These are phyloP conservation scores for Lamellibrachia luymesi DNA, from an alignment of 1,140 invertebrate species.

Conservation along the genomic window DNA sequence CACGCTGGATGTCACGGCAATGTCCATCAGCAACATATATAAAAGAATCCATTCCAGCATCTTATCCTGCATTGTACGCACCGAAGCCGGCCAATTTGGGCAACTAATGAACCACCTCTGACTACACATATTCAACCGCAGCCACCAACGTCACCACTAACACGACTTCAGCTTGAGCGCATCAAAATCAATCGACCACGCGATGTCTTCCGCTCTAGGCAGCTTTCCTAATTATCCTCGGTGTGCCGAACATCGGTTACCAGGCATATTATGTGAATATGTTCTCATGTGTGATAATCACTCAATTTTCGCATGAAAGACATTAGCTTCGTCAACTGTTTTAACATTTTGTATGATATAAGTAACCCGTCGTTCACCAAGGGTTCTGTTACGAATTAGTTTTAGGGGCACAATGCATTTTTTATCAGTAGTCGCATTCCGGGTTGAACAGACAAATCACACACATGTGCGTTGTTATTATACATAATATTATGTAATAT, in stretches of 20 bases:
- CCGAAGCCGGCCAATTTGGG: not conserved
- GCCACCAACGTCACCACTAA: not conserved
- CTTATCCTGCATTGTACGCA: not conserved
- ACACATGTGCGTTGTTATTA: not conserved
- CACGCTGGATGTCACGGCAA: not conserved
- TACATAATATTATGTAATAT: no score
- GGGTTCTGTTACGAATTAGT: not conserved
- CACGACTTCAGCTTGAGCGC: not conserved
- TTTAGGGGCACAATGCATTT: not conserved
- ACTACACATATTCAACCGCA: not conserved
- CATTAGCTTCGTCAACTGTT: not conserved
- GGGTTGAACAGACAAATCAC: not conserved
- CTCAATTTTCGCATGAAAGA: not conserved
- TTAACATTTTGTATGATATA: not conserved
- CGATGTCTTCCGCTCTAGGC: not conserved
- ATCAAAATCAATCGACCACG: not conserved
- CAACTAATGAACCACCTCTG: not conserved
- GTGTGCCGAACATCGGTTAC: not conserved
- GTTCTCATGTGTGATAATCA: not conserved
- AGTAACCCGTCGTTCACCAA: not conserved
- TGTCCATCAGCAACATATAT: not conserved
- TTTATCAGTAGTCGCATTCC: not conserved
- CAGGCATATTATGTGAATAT: not conserved
- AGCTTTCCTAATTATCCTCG: not conserved
- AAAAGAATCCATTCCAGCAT: not conserved